Conservation (phyloP, 2,797 vertebrate genomes). For the Chanos chanos region DNA sequence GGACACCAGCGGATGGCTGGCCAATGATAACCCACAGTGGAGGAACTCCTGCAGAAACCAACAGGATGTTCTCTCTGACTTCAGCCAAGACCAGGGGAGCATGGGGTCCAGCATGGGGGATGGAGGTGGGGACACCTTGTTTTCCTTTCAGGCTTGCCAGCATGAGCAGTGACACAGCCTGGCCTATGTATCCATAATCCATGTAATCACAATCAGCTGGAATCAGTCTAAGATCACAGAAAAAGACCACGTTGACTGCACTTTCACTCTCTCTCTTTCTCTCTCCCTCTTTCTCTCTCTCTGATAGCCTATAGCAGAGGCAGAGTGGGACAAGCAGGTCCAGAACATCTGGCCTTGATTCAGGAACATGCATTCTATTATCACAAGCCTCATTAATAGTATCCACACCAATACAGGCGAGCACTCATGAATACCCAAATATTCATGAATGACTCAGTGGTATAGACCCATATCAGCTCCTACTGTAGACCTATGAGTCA, state of each 20-base stretch:
- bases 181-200: conserved; percentile 1
- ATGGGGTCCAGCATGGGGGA: not conserved
- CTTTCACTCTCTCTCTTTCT: not conserved
- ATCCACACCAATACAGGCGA: conserved; percentile 25
- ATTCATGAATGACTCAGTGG: conserved; percentile 23
- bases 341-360: conserved; percentile 28
- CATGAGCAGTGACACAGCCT: no score
- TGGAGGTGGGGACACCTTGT: no score
- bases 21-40: conserved; percentile 50
- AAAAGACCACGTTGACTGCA: not conserved
- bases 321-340: not conserved
- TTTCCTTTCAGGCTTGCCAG: no score
- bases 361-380: conserved; percentile 31
- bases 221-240: conserved; percentile 13
- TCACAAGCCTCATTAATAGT: conserved; percentile 37
- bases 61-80: conserved; percentile 64
- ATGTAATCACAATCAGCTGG: conserved; percentile 13
- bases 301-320: conserved; percentile 5
- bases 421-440: conserved; percentile 22
- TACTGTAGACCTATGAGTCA: not conserved
- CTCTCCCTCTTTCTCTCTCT: not conserved
- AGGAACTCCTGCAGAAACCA: conserved; percentile 47
- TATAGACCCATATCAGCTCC: conserved; percentile 13
- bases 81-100: conserved; percentile 53
- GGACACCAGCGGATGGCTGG: conserved; percentile 55